Conservation (phyloP, 2,888 invertebrate genomes). For the Vannuccia rotundouncinata region DNA sequence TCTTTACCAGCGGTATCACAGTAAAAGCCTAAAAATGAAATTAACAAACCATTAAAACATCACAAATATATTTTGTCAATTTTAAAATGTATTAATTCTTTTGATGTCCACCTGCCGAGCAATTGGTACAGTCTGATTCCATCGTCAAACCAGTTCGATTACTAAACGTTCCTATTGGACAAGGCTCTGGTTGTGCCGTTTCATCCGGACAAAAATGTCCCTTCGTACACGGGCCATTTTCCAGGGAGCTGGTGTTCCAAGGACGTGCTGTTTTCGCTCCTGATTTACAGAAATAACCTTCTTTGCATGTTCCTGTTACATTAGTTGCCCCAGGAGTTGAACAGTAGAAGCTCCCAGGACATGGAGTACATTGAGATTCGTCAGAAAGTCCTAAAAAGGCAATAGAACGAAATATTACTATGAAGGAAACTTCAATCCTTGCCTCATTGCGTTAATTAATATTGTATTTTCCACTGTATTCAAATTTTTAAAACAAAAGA, state of each 20-base stretch:
- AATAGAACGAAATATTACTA: too few species aligned
- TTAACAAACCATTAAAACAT: too few species aligned
- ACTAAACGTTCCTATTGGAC: conserved; percentile 48
- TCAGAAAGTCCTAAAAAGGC: background rate
- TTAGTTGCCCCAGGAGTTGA: background rate
- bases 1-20: background rate
- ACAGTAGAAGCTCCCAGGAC: background rate
- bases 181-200: background rate
- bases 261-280: background rate
- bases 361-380: background rate
- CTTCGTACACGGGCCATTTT: background rate
- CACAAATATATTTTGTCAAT: too few species aligned
- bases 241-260: background rate
- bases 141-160: too few species aligned
- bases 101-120: too few species aligned
- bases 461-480: too few species aligned
- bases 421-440: too few species aligned
- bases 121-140: too few species aligned
- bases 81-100: too few species aligned
- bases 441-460: too few species aligned
- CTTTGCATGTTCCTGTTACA: background rate
- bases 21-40: too few species aligned
- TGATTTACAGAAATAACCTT: background rate
- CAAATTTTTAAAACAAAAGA: too few species aligned
- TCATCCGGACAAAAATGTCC: background rate